phyloP scores from a whole-genome alignment of 1,140 invertebrate species.

The Drosophila trapezifrons region DNA sequence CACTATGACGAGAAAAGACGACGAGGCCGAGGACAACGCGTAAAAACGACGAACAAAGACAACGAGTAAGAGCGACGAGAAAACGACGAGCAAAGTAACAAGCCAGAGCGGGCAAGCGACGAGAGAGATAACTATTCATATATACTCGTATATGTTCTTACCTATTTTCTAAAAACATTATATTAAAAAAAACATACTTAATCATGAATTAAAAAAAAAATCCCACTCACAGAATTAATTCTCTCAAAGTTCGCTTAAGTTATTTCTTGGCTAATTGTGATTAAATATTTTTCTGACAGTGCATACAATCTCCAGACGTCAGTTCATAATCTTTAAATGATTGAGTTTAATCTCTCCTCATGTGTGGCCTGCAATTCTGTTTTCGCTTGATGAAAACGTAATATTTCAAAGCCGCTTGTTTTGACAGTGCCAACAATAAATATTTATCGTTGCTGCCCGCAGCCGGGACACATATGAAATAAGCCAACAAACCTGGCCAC shows the following conservation, averaged over 20 bases:
- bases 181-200: not conserved
- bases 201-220: not conserved
- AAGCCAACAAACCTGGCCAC: constrained; percentile 1
- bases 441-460: constrained; percentile 25
- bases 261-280: not conserved
- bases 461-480: constrained; percentile 2
- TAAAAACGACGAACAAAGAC: too few relatives aligned
- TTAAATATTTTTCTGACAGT: not conserved
- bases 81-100: too few relatives aligned
- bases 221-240: not conserved
- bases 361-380: not conserved
- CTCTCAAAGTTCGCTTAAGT: too few relatives aligned
- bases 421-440: constrained; percentile 13
- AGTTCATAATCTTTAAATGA: constrained; percentile 9
- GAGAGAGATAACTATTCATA: not conserved
- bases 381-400: constrained; percentile 18
- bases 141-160: not conserved
- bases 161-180: not conserved
- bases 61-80: too few relatives aligned
- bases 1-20: too few relatives aligned
- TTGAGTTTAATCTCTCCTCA: constrained; percentile 6
- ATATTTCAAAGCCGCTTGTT: not conserved
- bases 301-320: not conserved
- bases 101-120: not conserved
- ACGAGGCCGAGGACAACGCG: too few relatives aligned